Conservation (phyloP, 1,140 invertebrate genomes). For the Drosophila pseudoobscura region DNA sequence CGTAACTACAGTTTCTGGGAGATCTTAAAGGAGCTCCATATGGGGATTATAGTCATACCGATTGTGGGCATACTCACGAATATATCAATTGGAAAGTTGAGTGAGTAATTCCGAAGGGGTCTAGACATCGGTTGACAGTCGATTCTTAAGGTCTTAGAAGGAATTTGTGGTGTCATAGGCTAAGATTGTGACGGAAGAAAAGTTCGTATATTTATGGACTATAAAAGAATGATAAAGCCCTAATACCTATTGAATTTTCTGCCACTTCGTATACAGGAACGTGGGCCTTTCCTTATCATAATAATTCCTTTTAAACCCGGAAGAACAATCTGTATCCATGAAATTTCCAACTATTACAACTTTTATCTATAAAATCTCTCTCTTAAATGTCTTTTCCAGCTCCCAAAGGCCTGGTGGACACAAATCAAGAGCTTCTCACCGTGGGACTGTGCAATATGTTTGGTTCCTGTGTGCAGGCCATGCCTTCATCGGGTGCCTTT, state of each 20-base stretch:
- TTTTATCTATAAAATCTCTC: no score
- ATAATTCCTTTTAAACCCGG: no score
- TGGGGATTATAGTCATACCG: constrained; percentile 90
- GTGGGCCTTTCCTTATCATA: no score
- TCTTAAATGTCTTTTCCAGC: constrained; percentile 35
- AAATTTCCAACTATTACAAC: neutral
- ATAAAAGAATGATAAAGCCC: no score
- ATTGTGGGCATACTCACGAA: constrained; percentile 92
- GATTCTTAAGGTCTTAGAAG: no score
- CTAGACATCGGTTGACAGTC: no score
- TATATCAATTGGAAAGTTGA: constrained; percentile 94
- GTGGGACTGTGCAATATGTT: constrained; percentile 89
- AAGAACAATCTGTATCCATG: no score
- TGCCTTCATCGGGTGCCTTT: constrained; percentile 92
- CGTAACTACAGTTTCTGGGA: constrained; percentile 86
- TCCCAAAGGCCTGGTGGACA: constrained; percentile 85
- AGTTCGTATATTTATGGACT: no score
- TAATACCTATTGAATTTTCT: neutral
- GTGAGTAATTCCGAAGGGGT: constrained; percentile 84
- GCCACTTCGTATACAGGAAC: neutral
- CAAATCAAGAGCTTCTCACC: constrained; percentile 89
- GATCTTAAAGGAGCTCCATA: constrained; percentile 87
- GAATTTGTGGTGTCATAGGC: no score
- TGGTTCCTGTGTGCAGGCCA: constrained; percentile 90
- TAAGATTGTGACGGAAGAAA: no score